phyloP scores from a whole-genome alignment of 1,140 invertebrate species.

The Ips typographus region DNA sequence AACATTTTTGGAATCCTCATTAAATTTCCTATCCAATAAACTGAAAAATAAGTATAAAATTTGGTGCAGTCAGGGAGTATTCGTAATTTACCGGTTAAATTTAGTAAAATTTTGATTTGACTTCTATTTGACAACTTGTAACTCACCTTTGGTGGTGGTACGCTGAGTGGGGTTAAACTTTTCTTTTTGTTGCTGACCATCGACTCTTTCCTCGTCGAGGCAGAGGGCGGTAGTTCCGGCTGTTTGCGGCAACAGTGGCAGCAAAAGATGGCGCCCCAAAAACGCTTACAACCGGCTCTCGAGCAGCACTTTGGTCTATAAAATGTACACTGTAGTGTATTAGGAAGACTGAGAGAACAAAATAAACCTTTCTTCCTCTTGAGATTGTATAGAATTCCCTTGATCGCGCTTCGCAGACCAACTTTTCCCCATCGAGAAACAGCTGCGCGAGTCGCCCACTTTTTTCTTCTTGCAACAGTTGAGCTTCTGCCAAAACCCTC shows the following conservation, averaged over 20 bases:
- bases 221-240: slow-evolving; percentile 47
- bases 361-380: slow-evolving; percentile 12
- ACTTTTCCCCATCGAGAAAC: slow-evolving; percentile 42
- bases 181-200: slow-evolving; percentile 63
- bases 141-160: slow-evolving; percentile 59
- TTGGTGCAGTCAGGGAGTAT: not conserved
- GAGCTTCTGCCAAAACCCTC: slow-evolving; percentile 31
- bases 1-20: too few species aligned
- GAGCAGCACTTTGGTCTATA: slow-evolving; percentile 39
- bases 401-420: slow-evolving; percentile 48
- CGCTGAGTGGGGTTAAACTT: slow-evolving; percentile 59
- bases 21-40: too few species aligned
- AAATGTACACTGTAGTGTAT: slow-evolving; percentile 8
- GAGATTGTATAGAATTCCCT: slow-evolving; percentile 15
- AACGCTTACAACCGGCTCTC: slow-evolving; percentile 42
- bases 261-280: slow-evolving; percentile 45
- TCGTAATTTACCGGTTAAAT: not conserved
- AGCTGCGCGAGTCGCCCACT: slow-evolving; percentile 43
- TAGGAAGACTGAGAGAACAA: not conserved
- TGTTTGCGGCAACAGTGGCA: slow-evolving; percentile 52
- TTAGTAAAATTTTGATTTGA: not conserved
- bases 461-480: slow-evolving; percentile 45
- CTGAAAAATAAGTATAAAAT: too few species aligned
- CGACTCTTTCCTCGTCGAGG: slow-evolving; percentile 60
- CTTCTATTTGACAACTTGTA: not conserved